Percentiles rank a stretch among this genome's conserved stretches.
These are phyloP conservation scores for Piezodorus guildinii DNA, from an alignment of 1,140 invertebrate species.

Conservation along the genomic window DNA sequence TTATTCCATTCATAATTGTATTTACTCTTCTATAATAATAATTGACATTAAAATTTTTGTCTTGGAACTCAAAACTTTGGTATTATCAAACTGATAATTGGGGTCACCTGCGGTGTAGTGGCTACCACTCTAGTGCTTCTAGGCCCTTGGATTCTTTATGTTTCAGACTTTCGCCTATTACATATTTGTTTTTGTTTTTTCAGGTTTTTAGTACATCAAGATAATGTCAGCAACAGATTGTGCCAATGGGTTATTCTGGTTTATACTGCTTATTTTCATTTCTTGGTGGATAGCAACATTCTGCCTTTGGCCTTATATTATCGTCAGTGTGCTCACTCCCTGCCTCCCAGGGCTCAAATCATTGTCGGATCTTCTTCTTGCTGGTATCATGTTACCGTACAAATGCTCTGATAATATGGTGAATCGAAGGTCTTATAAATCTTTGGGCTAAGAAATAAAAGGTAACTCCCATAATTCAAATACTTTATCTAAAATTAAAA, in stretches of 20 bases:
- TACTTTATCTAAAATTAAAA: too few species aligned
- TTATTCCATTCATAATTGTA: too few species aligned
- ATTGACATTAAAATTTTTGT: too few species aligned
- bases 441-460: slow-evolving; percentile 34
- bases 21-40: too few species aligned
- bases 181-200: too few species aligned
- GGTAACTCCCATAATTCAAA: slow-evolving; percentile 28
- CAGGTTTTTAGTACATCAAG: too few species aligned
- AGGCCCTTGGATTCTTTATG: too few species aligned
- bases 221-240: not conserved
- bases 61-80: too few species aligned
- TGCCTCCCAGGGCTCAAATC: slow-evolving; percentile 36
- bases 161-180: too few species aligned
- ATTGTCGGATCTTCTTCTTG: slow-evolving; percentile 33
- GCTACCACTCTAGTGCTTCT: too few species aligned
- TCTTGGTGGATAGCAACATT: slow-evolving; percentile 40
- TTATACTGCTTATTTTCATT: slow-evolving; percentile 39
- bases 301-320: slow-evolving; percentile 39
- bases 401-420: slow-evolving; percentile 35
- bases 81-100: too few species aligned
- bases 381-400: slow-evolving; percentile 35
- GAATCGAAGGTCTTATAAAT: slow-evolving; percentile 26
- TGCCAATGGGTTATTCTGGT: slow-evolving; percentile 36
- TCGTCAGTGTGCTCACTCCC: slow-evolving; percentile 40
- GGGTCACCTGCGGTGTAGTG: too few species aligned